phyloP scores from a whole-genome alignment of 2,888 invertebrate genomes.

The Bembecia ichneumoniformis region DNA sequence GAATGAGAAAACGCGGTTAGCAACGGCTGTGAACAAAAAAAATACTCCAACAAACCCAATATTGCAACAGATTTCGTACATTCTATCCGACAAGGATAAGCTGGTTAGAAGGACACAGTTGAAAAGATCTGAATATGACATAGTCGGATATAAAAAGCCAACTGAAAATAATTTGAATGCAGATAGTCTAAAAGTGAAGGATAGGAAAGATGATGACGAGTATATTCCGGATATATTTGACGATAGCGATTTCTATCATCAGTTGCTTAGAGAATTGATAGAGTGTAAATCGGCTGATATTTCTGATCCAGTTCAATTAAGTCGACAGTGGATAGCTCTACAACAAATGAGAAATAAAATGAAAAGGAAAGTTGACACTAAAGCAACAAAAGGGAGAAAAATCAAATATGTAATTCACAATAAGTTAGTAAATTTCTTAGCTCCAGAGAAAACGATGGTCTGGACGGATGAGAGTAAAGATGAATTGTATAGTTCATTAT shows the following conservation, averaged over 20 bases:
- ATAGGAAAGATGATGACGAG: constrained; percentile 67
- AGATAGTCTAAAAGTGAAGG: constrained; percentile 23
- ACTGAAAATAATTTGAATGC: constrained; percentile 20
- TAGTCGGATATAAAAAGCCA: constrained; percentile 71
- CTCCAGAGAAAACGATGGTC: constrained; percentile 76
- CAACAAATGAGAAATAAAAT: constrained; percentile 93
- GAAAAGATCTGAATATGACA: constrained; percentile 80
- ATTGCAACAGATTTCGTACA: constrained; percentile 87
- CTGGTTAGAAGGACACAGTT: constrained; percentile 84
- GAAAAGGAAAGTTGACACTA: constrained; percentile 93
- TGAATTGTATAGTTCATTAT: constrained; percentile 86
- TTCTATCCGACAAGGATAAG: constrained; percentile 82
- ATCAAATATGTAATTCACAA: constrained; percentile 88
- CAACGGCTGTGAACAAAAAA: constrained; percentile 76
- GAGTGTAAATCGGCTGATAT: constrained; percentile 89
- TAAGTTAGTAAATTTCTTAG: constrained; percentile 92
- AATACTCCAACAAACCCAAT: constrained; percentile 75
- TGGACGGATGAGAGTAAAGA: constrained; percentile 86
- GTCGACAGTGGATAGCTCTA: constrained; percentile 91
- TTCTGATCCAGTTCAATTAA: constrained; percentile 87
- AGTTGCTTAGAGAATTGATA: constrained; percentile 90
- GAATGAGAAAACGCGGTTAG: constrained; percentile 91
- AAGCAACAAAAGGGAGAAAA: constrained; percentile 94
- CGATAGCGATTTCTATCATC: constrained; percentile 97
- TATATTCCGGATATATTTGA: constrained; percentile 91